Percentiles rank a stretch among this genome's conserved stretches.
Evolutionary conservation across 2,797 vertebrate genomes (phyloP).

Genomic region (Pantherophis vulpinus): DNA sequence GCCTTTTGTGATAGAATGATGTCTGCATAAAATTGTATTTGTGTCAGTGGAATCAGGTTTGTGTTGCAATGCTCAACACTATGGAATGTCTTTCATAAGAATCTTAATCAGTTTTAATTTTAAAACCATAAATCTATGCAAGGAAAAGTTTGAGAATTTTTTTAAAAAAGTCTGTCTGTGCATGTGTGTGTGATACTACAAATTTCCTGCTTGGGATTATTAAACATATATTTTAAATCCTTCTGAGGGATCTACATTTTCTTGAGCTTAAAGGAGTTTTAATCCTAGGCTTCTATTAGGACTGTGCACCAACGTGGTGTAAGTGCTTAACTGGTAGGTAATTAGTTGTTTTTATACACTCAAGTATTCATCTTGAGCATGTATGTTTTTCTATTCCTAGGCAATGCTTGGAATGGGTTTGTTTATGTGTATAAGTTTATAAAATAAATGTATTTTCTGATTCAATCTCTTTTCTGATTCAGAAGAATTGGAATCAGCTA

Average conservation of each 20-base stretch:
- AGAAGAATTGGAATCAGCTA: not conserved
- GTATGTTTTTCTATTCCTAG: not conserved
- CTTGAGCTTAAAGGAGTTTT: not conserved
- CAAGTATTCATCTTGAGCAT: not conserved
- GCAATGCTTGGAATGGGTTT: not conserved
- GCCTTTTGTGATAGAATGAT: conserved; percentile 24
- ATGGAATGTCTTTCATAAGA: not conserved
- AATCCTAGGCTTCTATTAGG: not conserved
- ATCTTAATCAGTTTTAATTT: not conserved
- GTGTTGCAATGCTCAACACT: not conserved
- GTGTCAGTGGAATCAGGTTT: conserved; percentile 7
- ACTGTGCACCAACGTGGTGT: not conserved
- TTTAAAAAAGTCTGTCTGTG: not conserved
- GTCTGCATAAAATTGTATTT: not conserved
- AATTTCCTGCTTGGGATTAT: not conserved
- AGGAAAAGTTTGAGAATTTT: conserved; percentile 32
- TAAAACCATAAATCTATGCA: conserved; percentile 28
- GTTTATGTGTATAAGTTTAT: not conserved
- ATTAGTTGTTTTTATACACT: not conserved
- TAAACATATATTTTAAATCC: not conserved
- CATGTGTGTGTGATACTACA: not conserved
- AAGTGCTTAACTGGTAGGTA: not conserved
- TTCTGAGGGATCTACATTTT: not conserved
- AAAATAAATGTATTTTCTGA: not conserved
- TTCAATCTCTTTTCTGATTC: not conserved